phyloP scores from a whole-genome alignment of 2,797 vertebrate genomes.

The Enteromius trimaculatus region DNA sequence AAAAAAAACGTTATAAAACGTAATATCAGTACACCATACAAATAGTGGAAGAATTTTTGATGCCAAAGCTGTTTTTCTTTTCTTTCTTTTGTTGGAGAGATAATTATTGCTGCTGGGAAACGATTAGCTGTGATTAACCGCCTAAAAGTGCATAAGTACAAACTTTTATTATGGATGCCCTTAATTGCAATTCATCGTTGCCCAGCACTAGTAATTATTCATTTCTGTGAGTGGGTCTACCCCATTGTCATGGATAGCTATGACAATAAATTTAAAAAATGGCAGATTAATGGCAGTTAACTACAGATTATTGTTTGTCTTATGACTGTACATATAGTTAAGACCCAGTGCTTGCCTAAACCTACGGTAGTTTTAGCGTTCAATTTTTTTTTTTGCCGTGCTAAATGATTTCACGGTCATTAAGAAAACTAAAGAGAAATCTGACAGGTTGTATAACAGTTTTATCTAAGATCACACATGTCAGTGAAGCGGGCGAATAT shows the following conservation, averaged over 20 bases:
- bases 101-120: neutral
- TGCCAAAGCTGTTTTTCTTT: neutral
- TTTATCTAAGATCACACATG: neutral
- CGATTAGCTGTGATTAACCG: too few relatives aligned
- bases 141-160: too few relatives aligned
- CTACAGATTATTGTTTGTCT: neutral
- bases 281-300: neutral
- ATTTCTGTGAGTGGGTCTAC: neutral
- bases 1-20: neutral
- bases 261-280: neutral
- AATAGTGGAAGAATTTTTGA: neutral
- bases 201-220: too few relatives aligned
- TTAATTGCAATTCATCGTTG: too few relatives aligned
- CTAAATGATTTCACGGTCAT: neutral
- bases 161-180: too few relatives aligned
- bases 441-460: neutral
- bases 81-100: neutral
- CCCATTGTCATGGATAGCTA: neutral
- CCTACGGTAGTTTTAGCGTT: neutral
- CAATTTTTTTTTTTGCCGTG: neutral
- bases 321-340: neutral
- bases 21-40: neutral
- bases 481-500: conserved; percentile 53
- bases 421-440: neutral
- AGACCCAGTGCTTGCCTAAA: neutral